Evolutionary conservation across 2,888 invertebrate species (phyloP).

Genomic region (Macrosoma leucophasiata): DNA sequence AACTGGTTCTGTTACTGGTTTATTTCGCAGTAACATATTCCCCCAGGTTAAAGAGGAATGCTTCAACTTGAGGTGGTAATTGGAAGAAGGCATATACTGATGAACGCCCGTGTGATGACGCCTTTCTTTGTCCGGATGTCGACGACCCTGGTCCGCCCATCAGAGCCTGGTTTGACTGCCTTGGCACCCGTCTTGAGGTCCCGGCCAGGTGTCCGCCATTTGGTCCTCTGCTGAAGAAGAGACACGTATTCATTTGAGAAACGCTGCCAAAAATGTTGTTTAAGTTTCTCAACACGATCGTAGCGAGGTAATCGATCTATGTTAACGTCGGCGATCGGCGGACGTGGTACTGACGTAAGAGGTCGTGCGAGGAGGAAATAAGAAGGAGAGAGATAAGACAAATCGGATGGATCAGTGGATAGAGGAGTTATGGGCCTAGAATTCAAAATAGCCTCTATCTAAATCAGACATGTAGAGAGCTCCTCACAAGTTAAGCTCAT

Average conservation of each 20-base stretch:
- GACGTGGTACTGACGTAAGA: constrained; percentile 17
- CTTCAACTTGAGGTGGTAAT: constrained; percentile 2
- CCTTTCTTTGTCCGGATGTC: constrained; percentile 9
- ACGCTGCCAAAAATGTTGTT: constrained; percentile 19
- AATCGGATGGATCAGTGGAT: constrained; percentile 12
- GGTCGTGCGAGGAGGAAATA: constrained; percentile 20
- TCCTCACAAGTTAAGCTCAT: too few relatives aligned
- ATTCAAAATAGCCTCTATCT: too few relatives aligned
- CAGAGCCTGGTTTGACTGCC: constrained; percentile 11
- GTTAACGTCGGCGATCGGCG: constrained; percentile 11
- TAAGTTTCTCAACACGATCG: constrained; percentile 13
- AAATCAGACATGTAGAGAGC: too few relatives aligned
- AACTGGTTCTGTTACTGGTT: too few relatives aligned
- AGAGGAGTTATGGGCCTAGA: constrained; percentile 10
- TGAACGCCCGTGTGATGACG: constrained; percentile 2
- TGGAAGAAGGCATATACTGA: constrained; percentile 6
- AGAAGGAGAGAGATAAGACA: constrained; percentile 14
- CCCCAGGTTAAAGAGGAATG: constrained; percentile 21
- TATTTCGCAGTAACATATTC: constrained; percentile 16
- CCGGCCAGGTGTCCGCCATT: constrained; percentile 7
- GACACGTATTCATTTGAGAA: constrained; percentile 15
- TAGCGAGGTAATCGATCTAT: constrained; percentile 13
- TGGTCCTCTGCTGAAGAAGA: constrained; percentile 12
- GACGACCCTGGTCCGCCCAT: constrained; percentile 10
- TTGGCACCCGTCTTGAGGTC: constrained; percentile 5